phyloP scores from a whole-genome alignment of 1,140 invertebrate genomes.

The Pomphorhynchus laevis region DNA sequence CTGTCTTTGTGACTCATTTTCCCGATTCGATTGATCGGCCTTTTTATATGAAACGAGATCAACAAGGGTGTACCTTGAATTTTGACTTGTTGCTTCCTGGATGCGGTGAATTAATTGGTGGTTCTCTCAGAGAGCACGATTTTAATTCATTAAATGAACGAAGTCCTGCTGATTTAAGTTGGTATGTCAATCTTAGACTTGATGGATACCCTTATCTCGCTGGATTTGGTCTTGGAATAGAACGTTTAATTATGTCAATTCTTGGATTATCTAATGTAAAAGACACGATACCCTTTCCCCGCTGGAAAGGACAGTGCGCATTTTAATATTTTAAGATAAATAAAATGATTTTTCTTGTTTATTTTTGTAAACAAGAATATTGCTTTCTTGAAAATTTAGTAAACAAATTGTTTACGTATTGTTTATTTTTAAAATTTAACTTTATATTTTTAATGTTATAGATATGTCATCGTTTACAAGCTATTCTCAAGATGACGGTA shows the following conservation, averaged over 20 bases:
- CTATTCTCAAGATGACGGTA: too few relatives aligned
- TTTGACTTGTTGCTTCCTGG: constrained; percentile 6
- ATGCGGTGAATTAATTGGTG: constrained; percentile 8
- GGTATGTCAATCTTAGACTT: constrained; percentile 7
- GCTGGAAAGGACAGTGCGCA: too few relatives aligned
- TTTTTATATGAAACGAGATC: constrained; percentile 8
- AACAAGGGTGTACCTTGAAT: constrained; percentile 1
- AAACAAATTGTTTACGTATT: too few relatives aligned
- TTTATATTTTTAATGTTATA: too few relatives aligned
- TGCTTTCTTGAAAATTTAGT: too few relatives aligned
- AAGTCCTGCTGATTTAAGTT: neutral
- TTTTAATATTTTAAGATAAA: too few relatives aligned
- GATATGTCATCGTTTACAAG: too few relatives aligned
- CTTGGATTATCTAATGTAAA: constrained; percentile 4
- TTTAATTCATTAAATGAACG: constrained; percentile 1
- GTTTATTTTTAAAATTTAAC: too few relatives aligned
- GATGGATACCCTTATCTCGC: constrained; percentile 3
- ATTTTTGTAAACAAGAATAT: too few relatives aligned
- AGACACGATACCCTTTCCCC: constrained; percentile 5
- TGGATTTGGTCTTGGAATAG: constrained; percentile 8
- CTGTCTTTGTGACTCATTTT: constrained; percentile 5
- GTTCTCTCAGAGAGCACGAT: constrained; percentile 7
- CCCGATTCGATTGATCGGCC: constrained; percentile 6
- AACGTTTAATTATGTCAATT: constrained; percentile 6
- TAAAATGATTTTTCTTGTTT: too few relatives aligned